Evolutionary conservation across 2,113 vertebrate species (phyloP), one percentile per base, ranked within the genome.

Genomic region (Melanostigma gelatinosum): DNA sequence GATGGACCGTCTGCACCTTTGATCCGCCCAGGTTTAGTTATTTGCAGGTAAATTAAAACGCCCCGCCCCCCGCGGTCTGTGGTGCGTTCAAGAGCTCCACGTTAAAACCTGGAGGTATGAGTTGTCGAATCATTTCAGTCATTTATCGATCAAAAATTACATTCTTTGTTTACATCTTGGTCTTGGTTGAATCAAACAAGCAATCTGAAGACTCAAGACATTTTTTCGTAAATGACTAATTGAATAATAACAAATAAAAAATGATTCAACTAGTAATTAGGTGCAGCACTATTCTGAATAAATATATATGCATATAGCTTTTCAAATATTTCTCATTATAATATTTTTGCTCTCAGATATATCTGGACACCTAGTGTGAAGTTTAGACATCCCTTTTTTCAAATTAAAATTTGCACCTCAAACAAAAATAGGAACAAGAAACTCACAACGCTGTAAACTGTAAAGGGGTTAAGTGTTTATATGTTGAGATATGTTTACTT

Each of bases 21-120:
- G 74, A 58, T 85, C 71, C 69, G 73, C 92, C 89, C 83, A 29
- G 9, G 84, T 90, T 85, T 76, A 80, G 75, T 67, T 79, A 75
- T 78, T 62, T 10, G 4, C 87, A 92, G 91, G 89, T 93, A 68
- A 83, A 6, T 36, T 34, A 2, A 38, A n/a, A 62, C 12, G 73
- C 85, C 42, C 76, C 89, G 79, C 89, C 90, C 4, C 18, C 27
- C 8, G 6, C n/a, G 0, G 18, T 0, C 10, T 1, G 8, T 54
- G 85, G 18, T 81, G 72, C 86, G 54, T 92, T 91, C 88, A 89
- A 3, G 75, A 20, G 40, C 73, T 16, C 13, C 54, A 6, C 40
- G 79, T 42, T 57, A 70, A 85, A 77, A 20, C 2, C 8, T 1
- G 44, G 6, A 29, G 4, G 2, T 18, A 4, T 6, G 13, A 34